Evolutionary conservation across 2,113 vertebrate species (phyloP), one percentile per base, ranked within the genome.

Genomic region (Cepphus grylle): DNA sequence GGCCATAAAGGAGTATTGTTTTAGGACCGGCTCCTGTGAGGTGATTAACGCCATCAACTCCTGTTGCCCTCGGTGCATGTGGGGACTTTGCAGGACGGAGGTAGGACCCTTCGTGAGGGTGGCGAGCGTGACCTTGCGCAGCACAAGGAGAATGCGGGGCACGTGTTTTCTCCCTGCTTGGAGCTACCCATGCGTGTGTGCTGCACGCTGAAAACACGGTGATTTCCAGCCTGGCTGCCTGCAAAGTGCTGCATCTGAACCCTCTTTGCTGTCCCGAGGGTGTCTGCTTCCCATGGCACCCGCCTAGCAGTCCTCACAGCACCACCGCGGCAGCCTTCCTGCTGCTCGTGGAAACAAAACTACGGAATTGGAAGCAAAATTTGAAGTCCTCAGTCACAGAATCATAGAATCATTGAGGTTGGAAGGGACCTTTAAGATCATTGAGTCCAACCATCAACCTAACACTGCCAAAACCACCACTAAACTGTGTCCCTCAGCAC

Each of bases 11-110:
- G 62, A 94, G 59, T 91, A 69, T 94, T 92, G 71, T 94, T 97
- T 95, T 95, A 96, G 93, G 95, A 90, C 25, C 78, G 53, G 69
- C 73, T 94, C 86, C 91, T 94, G 89, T 34, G 95, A 90, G 86
- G 81, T 88, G 71, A 76, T 96, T 94, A 88, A 80, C 90, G 58
- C 74, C 92, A 42, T 59, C 87, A 36, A 76, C 91, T 95, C 91
- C 96, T 1, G 55, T 82, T 77, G 90, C 67, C 78, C 71, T 86
- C 2, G 0, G 49, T 77, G 58, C 53, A 2, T 23, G 66, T 3
- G 25, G 66, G 88, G 86, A 86, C 85, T 78, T 81, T 73, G 78
- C 42, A 58, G 95, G 69, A 61, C 12, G 40, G 72, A 56, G 65
- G 47, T 8, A 23, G 59, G 73, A 45, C 45, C 49, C 32, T 30